These are phyloP conservation scores for Leptura quadrifasciata DNA, from an alignment of 2,888 invertebrate species.

Conservation along the genomic window DNA sequence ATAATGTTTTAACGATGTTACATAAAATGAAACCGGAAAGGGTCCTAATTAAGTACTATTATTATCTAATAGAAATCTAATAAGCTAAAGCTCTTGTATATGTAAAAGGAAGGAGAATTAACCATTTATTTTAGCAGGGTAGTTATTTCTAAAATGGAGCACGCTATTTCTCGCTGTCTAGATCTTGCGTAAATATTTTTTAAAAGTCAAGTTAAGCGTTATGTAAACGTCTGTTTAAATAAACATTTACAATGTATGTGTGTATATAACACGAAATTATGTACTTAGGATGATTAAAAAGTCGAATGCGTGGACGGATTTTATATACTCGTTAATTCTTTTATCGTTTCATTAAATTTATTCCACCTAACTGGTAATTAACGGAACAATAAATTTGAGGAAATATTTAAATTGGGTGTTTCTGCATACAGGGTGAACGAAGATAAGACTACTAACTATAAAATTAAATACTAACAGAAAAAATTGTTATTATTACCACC, in stretches of 20 bases:
- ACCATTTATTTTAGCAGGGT: neutral
- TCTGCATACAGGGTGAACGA: too few species aligned
- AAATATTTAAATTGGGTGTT: too few species aligned
- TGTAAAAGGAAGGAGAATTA: neutral
- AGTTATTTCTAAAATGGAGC: neutral
- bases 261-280: slow-evolving; percentile 4
- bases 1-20: neutral
- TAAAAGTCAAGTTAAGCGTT: neutral
- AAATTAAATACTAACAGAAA: too few species aligned
- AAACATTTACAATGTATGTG: neutral
- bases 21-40: neutral
- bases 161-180: neutral
- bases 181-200: neutral
- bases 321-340: neutral
- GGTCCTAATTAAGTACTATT: neutral
- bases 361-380: neutral
- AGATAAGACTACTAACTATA: too few species aligned
- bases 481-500: too few species aligned
- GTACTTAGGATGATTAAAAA: slow-evolving; percentile 3
- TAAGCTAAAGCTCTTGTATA: neutral
- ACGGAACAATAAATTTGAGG: too few species aligned
- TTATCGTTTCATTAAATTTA: neutral
- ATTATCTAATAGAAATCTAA: neutral
- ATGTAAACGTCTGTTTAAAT: neutral
- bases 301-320: neutral